Evolutionary conservation across 2,113 vertebrate species (phyloP), one percentile per base, ranked within the genome.

Genomic region (Caretta caretta): DNA sequence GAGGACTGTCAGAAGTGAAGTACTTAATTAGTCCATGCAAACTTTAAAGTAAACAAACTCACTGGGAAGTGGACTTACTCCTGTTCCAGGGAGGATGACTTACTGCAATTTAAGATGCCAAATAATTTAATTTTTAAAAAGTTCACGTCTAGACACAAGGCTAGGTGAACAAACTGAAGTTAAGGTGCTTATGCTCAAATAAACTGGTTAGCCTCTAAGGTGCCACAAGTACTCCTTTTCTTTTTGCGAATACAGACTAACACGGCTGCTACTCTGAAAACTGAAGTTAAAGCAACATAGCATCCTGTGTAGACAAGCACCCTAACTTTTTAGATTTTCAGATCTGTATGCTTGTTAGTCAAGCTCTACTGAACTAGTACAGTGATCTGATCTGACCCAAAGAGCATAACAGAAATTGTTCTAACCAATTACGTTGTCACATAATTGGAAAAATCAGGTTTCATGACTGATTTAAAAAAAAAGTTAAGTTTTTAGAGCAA

Each of bases 21-120:
- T 65, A 92, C 59, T 84, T 42, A 92, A 94, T 5, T 79, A 3
- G 51, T 76, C 79, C 90, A 87, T 84, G 56, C n/a, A 93, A 94
- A 62, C 84, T 83, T 84, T 86, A 93, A 95, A 82, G 38, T 89
- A 91, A 95, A 93, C 69, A 91, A 4, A 16, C 35, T 22, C 38
- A 29, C 80, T 92, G 93, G 84, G 87, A 96, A 89, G 29, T 46
- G 14, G 91, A 93, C 59, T 50, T 83, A 57, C 80, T 92, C 72
- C 83, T 86, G 72, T 84, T 96, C 85, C 69, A 92, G 92, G 83
- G 53, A 81, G 62, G 31, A 19, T 54, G 16, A n/a, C 62, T n/a
- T 17, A 83, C 35, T 85, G 80, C 57, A 87, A 83, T 3, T 83
- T 38, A 35, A 88, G 46, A 53, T 25, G 42, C n/a, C 57, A 93